Base-by-base conservation (phyloP, 2,797 vertebrate species). In the Acipenser oxyrinchus region DNA sequence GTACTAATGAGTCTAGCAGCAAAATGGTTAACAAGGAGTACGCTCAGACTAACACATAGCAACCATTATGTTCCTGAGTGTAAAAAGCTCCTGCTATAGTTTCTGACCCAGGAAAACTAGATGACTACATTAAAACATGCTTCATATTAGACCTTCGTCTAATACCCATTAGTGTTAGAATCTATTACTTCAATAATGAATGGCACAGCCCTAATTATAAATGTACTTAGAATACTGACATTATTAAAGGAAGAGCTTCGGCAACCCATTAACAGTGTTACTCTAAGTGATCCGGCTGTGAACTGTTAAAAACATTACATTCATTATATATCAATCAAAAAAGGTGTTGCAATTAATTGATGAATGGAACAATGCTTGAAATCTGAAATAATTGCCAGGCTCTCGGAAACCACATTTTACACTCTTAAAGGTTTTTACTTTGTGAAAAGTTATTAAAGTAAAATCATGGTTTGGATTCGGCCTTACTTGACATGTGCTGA, bases 251-350 rank as follows among this genome's bases (percentile, higher is more conserved):
- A 84, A 89, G 91, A 89, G 88, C 87, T 84, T 89, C 84, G 88
- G 87, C 89, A 88, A 88, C 85, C 92, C 91, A 95, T 97, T 98
- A 96, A 93, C 92, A 92, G 87, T 82, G 89, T 89, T 91, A 89
- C 93, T 95, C 95, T 96, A 95, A 96, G 93, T 95, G 92, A 94
- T 92, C 91, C 90, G 90, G 90, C 93, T 94, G 92, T 89, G 92
- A 92, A 90, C 93, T 92, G 91, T 91, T 95, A 94, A 93, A 93
- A 91, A 92, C 92, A 92, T 93, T 96, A 95, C 93, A 92, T 94
- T 95, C 92, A 92, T 95, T 93, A 90, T 82, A 87, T 84, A 78
- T 92, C 91, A 91, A 82, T 92, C 90, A 91, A 93, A 90, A 85
- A 91, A 90, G 88, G 89, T 93, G 91, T 95, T 93, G 89, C 90